A percentile compares a stretch with the other conserved stretches of the same genome.
phyloP scores from a whole-genome alignment of 2,888 invertebrate species.

The Lepeophtheirus nordmannii region DNA sequence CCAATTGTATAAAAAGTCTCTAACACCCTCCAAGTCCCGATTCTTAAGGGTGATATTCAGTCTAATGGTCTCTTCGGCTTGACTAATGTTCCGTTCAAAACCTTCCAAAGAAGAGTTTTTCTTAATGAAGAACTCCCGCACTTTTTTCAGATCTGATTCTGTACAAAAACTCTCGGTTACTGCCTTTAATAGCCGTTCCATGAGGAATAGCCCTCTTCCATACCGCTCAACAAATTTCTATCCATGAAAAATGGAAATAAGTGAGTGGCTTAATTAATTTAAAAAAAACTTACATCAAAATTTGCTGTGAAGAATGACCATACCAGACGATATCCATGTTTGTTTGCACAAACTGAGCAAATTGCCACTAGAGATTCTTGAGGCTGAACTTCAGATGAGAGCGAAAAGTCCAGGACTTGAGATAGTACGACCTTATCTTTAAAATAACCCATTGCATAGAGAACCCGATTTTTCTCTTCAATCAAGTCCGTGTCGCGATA shows the following conservation, averaged over 20 bases:
- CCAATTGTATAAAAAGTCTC: conserved; percentile 37
- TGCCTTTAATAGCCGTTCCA: conserved; percentile 66
- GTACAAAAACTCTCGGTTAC: conserved; percentile 74
- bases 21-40: conserved; percentile 54
- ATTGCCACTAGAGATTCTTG: conserved; percentile 19
- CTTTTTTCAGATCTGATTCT: conserved; percentile 58
- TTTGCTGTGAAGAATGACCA: conserved; percentile 21
- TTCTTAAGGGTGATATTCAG: conserved; percentile 72
- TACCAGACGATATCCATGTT: conserved; percentile 6
- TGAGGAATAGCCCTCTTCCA: conserved; percentile 50
- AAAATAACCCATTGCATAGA: conserved; percentile 64
- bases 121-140: conserved; percentile 57
- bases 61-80: conserved; percentile 73
- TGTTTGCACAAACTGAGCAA: conserved; percentile 7
- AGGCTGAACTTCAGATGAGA: conserved; percentile 24
- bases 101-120: conserved; percentile 52
- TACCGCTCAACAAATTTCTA: conserved; percentile 33
- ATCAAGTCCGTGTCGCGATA: conserved; percentile 72
- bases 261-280: no score
- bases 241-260: no score
- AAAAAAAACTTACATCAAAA: conserved; percentile 5
- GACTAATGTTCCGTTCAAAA: conserved; percentile 72
- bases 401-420: conserved; percentile 41
- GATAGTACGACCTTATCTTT: conserved; percentile 44
- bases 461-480: conserved; percentile 82